Conservation (phyloP, 1,140 invertebrate species). For the Adoxophyes honmai region DNA sequence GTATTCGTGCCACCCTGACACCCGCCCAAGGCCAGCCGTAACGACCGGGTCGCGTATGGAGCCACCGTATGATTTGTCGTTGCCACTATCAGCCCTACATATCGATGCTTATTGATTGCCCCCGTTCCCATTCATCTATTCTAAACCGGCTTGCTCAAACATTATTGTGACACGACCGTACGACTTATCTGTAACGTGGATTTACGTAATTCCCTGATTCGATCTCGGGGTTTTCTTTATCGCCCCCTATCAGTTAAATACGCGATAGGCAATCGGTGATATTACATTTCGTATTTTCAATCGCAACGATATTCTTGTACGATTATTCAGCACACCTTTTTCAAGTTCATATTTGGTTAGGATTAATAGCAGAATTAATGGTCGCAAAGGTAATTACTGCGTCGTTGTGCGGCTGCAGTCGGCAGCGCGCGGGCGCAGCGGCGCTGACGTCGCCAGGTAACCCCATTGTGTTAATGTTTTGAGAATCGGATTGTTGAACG, state of each 20-base stretch:
- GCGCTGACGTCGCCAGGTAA: background rate
- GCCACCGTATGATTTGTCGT: conserved; percentile 26
- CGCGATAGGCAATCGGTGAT: background rate
- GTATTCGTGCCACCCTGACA: conserved; percentile 27
- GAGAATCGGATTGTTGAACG: conserved; percentile 25
- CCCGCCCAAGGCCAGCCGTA: conserved; percentile 35
- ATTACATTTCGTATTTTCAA: too few species aligned
- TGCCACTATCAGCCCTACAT: conserved; percentile 29
- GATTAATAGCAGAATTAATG: too few species aligned
- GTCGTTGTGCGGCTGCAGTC: too few species aligned
- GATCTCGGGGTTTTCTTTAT: background rate
- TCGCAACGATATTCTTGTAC: too few species aligned
- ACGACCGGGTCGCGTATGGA: conserved; percentile 29
- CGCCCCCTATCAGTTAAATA: conserved; percentile 2
- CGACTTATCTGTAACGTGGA: background rate
- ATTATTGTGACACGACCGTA: background rate
- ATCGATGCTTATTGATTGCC: conserved; percentile 37
- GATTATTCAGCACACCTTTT: too few species aligned
- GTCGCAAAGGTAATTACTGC: too few species aligned
- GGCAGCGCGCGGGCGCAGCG: background rate
- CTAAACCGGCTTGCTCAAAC: conserved; percentile 5
- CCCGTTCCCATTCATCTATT: conserved; percentile 25
- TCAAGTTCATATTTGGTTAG: too few species aligned
- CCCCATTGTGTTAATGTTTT: conserved; percentile 30
- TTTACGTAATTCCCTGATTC: background rate